Evolutionary conservation across 2,113 vertebrate species (phyloP).

Genomic region (Semnornis frantzii): DNA sequence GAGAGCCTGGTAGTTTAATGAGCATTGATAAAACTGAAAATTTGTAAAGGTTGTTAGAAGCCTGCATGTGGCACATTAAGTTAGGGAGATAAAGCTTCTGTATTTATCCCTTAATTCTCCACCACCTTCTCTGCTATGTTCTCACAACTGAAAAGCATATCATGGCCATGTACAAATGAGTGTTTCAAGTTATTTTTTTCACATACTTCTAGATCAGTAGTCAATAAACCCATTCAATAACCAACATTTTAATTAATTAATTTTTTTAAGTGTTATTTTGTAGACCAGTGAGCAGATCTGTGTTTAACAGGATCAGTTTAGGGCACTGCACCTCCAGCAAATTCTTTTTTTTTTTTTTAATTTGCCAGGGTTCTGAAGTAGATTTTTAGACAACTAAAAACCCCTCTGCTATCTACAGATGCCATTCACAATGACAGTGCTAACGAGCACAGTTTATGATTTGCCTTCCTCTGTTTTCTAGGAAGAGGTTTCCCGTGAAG

Average conservation of each 20-base stretch:
- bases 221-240: not conserved
- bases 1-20: conserved; percentile 31
- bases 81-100: not conserved
- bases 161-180: not conserved
- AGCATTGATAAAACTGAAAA: conserved; percentile 28
- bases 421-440: not conserved
- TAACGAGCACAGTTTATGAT: not conserved
- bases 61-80: not conserved
- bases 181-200: not conserved
- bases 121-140: not conserved
- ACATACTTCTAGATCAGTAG: not conserved
- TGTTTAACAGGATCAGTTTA: not conserved
- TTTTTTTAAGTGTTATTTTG: not conserved
- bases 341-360: not conserved
- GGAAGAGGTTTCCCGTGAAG: not conserved
- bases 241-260: not conserved
- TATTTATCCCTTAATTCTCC: conserved; percentile 28
- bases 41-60: not conserved
- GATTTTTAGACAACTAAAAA: not conserved
- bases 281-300: not conserved
- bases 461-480: not conserved
- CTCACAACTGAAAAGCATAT: not conserved
- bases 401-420: not conserved
- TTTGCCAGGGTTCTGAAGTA: not conserved
- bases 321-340: not conserved